Evolutionary conservation across 1,140 invertebrate genomes (phyloP).

Genomic region (Planococcus citri): DNA sequence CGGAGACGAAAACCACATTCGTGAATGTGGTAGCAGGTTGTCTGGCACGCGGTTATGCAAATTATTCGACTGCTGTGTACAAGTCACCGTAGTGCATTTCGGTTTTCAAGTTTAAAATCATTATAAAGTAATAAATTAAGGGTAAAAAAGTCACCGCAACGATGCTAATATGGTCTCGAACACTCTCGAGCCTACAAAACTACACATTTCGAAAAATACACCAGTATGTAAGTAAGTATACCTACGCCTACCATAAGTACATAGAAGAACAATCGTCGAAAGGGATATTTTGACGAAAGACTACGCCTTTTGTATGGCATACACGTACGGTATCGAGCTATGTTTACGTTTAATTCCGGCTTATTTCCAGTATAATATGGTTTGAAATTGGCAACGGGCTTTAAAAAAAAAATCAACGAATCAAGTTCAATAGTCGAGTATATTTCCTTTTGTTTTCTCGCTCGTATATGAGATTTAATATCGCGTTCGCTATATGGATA

Average conservation of each 20-base stretch:
- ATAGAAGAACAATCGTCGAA: no score
- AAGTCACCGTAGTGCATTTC: not conserved
- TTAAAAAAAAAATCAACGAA: not conserved
- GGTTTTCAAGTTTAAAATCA: not conserved
- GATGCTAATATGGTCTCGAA: no score
- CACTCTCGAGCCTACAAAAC: no score
- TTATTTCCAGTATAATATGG: not conserved
- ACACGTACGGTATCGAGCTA: no score
- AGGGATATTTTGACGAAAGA: no score
- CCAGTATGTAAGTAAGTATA: no score
- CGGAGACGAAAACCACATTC: not conserved
- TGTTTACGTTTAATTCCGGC: no score
- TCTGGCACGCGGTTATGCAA: not conserved
- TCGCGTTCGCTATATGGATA: no score
- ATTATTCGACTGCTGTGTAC: not conserved
- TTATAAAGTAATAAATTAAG: not conserved
- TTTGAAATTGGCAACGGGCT: not conserved
- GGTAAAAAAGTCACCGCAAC: no score
- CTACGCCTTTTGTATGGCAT: no score
- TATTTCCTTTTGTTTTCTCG: not conserved
- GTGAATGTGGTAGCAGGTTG: constrained; percentile 1
- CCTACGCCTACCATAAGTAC: no score
- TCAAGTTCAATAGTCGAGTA: not conserved
- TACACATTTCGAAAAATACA: no score
- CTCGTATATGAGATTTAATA: not conserved